A percentile compares a stretch with the other conserved stretches of the same genome.
Conservation (phyloP, 2,888 invertebrate species). For the Xestoiulus laeticollis region DNA sequence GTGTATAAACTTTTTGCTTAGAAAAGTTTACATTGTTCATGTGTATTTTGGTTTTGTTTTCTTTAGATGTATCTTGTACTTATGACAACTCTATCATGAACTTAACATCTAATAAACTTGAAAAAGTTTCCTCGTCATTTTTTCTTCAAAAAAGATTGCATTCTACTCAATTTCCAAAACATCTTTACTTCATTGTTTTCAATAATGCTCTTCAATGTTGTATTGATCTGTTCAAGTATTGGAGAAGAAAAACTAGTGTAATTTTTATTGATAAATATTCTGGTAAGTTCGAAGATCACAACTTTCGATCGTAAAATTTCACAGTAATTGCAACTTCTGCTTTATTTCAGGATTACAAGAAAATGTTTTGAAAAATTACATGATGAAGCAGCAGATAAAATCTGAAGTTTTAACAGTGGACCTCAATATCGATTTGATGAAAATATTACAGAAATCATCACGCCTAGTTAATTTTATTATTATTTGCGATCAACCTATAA, state of each 20-base stretch:
- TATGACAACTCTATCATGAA: neutral
- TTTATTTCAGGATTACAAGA: neutral
- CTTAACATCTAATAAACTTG: neutral
- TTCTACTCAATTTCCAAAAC: neutral
- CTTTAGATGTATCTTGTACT: neutral
- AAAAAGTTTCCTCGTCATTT: neutral
- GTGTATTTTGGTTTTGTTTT: neutral
- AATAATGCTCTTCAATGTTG: conserved; percentile 5
- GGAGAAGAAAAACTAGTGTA: conserved; percentile 5
- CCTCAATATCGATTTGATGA: neutral
- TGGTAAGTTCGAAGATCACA: neutral
- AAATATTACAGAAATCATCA: neutral
- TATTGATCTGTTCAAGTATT: neutral
- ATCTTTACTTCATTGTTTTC: neutral
- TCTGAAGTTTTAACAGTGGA: neutral
- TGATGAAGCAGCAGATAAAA: neutral
- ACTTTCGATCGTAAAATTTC: neutral
- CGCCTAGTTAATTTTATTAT: neutral
- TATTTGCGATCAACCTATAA: neutral
- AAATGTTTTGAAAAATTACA: neutral
- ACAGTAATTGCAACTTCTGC: neutral
- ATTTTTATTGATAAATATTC: neutral
- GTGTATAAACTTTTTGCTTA: too few species aligned
- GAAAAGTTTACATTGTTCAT: too few species aligned
- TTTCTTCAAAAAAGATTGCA: too few species aligned